Evolutionary conservation across 1,140 invertebrate species (phyloP).

Genomic region (Hermatobates lingyangjiaoensis): DNA sequence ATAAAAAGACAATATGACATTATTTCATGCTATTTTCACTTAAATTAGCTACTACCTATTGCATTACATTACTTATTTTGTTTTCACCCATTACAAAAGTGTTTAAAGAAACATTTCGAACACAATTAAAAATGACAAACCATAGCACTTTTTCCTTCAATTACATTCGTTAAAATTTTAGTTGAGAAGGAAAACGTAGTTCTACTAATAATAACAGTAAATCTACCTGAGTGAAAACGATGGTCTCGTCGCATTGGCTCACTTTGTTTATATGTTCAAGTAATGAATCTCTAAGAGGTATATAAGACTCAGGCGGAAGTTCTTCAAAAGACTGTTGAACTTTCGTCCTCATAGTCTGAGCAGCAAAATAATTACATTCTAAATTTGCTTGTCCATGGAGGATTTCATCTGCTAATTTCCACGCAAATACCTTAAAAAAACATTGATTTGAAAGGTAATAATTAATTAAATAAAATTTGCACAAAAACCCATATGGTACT

Average conservation of each 20-base stretch:
- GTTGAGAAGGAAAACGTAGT: too few species aligned
- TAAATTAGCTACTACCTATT: too few species aligned
- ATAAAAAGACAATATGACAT: too few species aligned
- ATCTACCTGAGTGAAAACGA: slow-evolving; percentile 79
- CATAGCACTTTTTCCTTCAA: too few species aligned
- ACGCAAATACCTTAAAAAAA: slow-evolving; percentile 60
- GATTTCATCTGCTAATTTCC: slow-evolving; percentile 88
- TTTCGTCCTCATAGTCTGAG: slow-evolving; percentile 93
- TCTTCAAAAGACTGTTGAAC: slow-evolving; percentile 86
- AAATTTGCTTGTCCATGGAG: slow-evolving; percentile 54
- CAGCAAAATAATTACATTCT: slow-evolving; percentile 91
- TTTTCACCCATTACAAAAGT: too few species aligned
- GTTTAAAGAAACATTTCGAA: too few species aligned
- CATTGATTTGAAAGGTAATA: neutral
- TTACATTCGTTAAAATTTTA: too few species aligned
- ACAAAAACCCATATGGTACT: neutral
- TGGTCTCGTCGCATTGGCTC: slow-evolving; percentile 54
- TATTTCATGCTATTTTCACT: too few species aligned
- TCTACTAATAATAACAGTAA: too few species aligned
- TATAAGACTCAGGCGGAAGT: slow-evolving; percentile 64
- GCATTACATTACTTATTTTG: too few species aligned
- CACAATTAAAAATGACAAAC: too few species aligned
- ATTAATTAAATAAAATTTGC: neutral
- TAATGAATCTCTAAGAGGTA: slow-evolving; percentile 75
- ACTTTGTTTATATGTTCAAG: slow-evolving; percentile 74